phyloP scores from a whole-genome alignment of 2,888 invertebrate species.

The Oscheius sp. region DNA sequence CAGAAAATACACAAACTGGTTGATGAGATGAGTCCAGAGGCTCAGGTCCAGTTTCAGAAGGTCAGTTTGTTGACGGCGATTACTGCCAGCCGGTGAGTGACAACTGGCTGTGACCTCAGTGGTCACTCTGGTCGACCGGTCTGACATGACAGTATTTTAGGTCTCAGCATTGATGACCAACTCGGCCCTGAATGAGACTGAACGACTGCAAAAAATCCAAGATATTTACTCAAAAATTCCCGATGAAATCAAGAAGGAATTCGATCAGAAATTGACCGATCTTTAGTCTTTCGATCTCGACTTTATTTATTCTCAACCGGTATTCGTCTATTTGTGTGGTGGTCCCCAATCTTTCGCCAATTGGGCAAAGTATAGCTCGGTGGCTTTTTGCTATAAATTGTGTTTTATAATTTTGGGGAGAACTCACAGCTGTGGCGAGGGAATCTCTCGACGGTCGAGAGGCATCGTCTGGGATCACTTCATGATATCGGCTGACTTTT shows the following conservation, averaged over 20 bases:
- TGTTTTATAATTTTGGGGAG: background rate
- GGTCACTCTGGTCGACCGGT: slow-evolving; percentile 11
- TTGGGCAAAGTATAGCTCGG: slow-evolving; percentile 11
- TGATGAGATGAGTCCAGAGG: slow-evolving; percentile 53
- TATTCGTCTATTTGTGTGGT: background rate
- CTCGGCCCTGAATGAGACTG: slow-evolving; percentile 42
- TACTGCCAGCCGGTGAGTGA: slow-evolving; percentile 28
- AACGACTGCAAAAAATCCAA: slow-evolving; percentile 53
- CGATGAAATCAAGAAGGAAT: slow-evolving; percentile 51
- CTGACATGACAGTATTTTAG: slow-evolving; percentile 19
- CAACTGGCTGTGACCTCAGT: slow-evolving; percentile 28
- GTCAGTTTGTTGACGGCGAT: slow-evolving; percentile 36
- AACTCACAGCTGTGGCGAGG: slow-evolving; percentile 4
- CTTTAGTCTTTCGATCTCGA: slow-evolving; percentile 8
- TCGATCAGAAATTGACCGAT: slow-evolving; percentile 52
- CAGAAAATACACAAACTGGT: slow-evolving; percentile 53
- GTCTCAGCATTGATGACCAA: slow-evolving; percentile 60
- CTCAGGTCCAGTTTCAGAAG: slow-evolving; percentile 58
- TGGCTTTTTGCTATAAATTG: slow-evolving; percentile 1
- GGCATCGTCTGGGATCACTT: background rate
- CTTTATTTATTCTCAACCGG: slow-evolving; percentile 10
- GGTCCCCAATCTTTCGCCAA: slow-evolving; percentile 19
- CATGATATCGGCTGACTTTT: background rate
- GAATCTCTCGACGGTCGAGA: background rate
- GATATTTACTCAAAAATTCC: slow-evolving; percentile 53